phyloP scores from a whole-genome alignment of 2,888 invertebrate species.

The Blastobasis lacticolella region DNA sequence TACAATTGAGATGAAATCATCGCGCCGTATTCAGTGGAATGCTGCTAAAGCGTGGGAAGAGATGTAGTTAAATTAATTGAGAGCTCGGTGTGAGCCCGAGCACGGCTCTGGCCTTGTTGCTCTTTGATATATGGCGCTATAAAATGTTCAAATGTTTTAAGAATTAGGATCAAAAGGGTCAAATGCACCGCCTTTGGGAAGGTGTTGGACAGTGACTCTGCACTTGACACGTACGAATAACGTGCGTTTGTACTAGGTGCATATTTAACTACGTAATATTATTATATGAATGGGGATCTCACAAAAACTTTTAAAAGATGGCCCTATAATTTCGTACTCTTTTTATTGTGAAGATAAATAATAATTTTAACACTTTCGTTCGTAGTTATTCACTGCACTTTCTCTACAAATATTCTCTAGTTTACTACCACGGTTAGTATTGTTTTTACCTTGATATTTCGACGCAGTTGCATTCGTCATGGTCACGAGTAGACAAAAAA shows the following conservation, averaged over 20 bases:
- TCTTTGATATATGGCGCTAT: constrained; percentile 31
- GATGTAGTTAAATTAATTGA: constrained; percentile 58
- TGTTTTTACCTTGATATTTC: too few relatives aligned
- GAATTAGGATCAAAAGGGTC: constrained; percentile 29
- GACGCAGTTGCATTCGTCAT: too few relatives aligned
- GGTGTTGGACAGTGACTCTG: neutral
- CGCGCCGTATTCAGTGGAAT: constrained; percentile 17
- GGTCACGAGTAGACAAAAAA: too few relatives aligned
- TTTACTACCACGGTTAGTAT: too few relatives aligned
- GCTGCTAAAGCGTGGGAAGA: constrained; percentile 53
- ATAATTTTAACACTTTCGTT: neutral
- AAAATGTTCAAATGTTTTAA: constrained; percentile 19
- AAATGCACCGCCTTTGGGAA: constrained; percentile 2
- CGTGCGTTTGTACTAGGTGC: too few relatives aligned
- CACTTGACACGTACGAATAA: neutral
- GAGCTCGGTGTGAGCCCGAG: constrained; percentile 26
- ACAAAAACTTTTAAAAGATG: neutral
- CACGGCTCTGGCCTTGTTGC: constrained; percentile 35
- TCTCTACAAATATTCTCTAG: too few relatives aligned
- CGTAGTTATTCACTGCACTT: neutral
- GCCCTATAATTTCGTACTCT: neutral
- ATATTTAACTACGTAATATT: too few relatives aligned
- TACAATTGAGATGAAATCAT: constrained; percentile 20
- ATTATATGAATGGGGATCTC: too few relatives aligned
- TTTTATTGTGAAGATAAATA: neutral